phyloP scores from a whole-genome alignment of 2,797 vertebrate genomes.

The Geotrypetes seraphini region DNA sequence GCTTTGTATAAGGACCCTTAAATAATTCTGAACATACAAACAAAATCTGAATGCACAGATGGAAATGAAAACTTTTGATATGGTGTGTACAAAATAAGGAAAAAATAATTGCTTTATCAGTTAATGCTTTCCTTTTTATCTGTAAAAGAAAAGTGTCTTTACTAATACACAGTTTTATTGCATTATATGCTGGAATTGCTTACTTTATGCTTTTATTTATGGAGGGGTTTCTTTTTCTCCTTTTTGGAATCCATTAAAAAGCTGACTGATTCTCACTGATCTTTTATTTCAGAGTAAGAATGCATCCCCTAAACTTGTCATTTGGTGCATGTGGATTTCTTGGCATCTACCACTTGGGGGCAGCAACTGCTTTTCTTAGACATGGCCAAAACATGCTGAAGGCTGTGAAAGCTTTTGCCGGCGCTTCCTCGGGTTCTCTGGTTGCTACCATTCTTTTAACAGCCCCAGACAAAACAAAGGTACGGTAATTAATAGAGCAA shows the following conservation, averaged over 20 bases:
- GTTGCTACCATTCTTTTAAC: conserved; percentile 70
- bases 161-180: background rate
- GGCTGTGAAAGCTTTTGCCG: conserved; percentile 62
- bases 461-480: conserved; percentile 78
- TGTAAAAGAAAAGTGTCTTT: background rate
- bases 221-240: too few relatives aligned
- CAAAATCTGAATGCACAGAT: too few relatives aligned
- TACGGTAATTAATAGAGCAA: conserved; percentile 38
- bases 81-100: too few relatives aligned
- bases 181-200: background rate
- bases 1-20: too few relatives aligned
- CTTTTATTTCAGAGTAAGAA: conserved; percentile 29
- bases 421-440: conserved; percentile 78
- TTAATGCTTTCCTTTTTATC: background rate
- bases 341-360: conserved; percentile 84
- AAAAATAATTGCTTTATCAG: too few relatives aligned
- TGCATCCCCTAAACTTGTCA: conserved; percentile 72
- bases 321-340: conserved; percentile 76
- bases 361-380: conserved; percentile 59
- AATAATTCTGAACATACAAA: too few relatives aligned
- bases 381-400: conserved; percentile 64
- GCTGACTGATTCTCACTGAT: background rate
- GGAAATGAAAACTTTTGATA: too few relatives aligned
- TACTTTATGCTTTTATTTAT: too few relatives aligned
- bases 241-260: background rate